Percentiles rank a stretch among this genome's conserved stretches.
phyloP scores from a whole-genome alignment of 2,797 vertebrate genomes.

The Pipistrellus kuhlii region DNA sequence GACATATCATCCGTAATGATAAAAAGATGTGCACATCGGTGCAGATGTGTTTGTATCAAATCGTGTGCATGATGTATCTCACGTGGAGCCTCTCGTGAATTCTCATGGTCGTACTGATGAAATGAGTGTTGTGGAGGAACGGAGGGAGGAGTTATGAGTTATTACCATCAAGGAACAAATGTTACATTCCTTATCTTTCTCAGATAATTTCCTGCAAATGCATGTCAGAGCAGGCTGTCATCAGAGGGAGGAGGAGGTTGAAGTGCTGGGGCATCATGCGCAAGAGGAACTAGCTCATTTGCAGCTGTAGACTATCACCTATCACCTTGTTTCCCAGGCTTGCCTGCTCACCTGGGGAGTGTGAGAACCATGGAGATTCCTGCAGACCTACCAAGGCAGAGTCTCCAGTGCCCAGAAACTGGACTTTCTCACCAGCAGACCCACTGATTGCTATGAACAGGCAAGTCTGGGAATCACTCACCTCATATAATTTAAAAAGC shows the following conservation, averaged over 20 bases:
- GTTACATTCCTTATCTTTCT: slow-evolving; percentile 78
- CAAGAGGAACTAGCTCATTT: not conserved
- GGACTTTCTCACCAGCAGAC: not conserved
- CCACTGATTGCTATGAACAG: not conserved
- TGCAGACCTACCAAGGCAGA: not conserved
- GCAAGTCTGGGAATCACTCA: not conserved
- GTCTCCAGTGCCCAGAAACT: not conserved
- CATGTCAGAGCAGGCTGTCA: slow-evolving; percentile 46
- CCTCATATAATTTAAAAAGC: not conserved
- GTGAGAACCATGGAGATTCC: not conserved
- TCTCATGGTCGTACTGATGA: slow-evolving; percentile 6
- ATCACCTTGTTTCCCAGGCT: slow-evolving; percentile 6
- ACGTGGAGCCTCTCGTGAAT: slow-evolving; percentile 53
- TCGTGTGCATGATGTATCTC: slow-evolving; percentile 60
- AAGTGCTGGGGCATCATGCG: not conserved
- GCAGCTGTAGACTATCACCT: slow-evolving; percentile 1
- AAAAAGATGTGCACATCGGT: slow-evolving; percentile 76
- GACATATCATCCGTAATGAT: slow-evolving; percentile 72
- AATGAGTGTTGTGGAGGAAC: slow-evolving; percentile 62
- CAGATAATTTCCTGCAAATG: slow-evolving; percentile 50
- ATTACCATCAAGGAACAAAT: slow-evolving; percentile 65
- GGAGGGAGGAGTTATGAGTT: slow-evolving; percentile 70
- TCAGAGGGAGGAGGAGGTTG: slow-evolving; percentile 1
- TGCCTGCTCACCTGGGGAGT: not conserved
- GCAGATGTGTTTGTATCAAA: slow-evolving; percentile 75